A percentile compares a stretch with the other conserved stretches of the same genome.
Evolutionary conservation across 2,113 vertebrate species (phyloP).

Genomic region (Oryzias javanicus): DNA sequence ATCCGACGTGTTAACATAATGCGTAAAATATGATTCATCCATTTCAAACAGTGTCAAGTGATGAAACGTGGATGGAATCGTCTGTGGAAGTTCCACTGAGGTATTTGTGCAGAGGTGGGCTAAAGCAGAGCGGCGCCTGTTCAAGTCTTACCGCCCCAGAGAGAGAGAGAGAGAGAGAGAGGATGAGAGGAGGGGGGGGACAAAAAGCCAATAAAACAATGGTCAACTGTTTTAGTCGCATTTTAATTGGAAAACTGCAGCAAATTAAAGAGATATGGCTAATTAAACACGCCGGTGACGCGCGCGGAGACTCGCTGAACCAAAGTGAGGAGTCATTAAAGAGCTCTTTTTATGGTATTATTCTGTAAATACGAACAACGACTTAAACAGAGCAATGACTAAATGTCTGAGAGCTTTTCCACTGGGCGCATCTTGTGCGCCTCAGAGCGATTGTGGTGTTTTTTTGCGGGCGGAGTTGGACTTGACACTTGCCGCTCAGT

Average conservation of each 20-base stretch:
- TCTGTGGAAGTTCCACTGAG: conserved; percentile 71
- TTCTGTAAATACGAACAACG: conserved; percentile 65
- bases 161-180: conserved; percentile 36
- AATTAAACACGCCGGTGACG: conserved; percentile 60
- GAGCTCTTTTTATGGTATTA: conserved; percentile 55
- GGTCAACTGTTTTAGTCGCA: conserved; percentile 74
- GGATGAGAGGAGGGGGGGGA: conserved; percentile 6
- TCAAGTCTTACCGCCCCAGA: conserved; percentile 70
- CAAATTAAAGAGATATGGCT: conserved; percentile 61
- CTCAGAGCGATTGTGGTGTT: conserved; percentile 60
- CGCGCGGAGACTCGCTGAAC: conserved; percentile 45
- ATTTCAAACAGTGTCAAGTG: conserved; percentile 73
- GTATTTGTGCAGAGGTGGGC: conserved; percentile 72
- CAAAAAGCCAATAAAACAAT: conserved; percentile 73
- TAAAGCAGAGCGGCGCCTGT: conserved; percentile 75
- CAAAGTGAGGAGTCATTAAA: conserved; percentile 54
- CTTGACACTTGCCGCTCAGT: conserved; percentile 79
- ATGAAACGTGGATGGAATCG: conserved; percentile 61
- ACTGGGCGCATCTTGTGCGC: conserved; percentile 60
- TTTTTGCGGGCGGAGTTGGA: conserved; percentile 75
- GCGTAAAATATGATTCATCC: conserved; percentile 73
- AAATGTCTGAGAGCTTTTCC: conserved; percentile 57
- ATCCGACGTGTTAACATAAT: conserved; percentile 66
- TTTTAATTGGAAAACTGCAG: conserved; percentile 72
- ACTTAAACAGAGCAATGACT: conserved; percentile 65